These are phyloP conservation scores for Hippocampus mohnikei DNA, from an alignment of 2,113 vertebrate species.

Conservation along the genomic window DNA sequence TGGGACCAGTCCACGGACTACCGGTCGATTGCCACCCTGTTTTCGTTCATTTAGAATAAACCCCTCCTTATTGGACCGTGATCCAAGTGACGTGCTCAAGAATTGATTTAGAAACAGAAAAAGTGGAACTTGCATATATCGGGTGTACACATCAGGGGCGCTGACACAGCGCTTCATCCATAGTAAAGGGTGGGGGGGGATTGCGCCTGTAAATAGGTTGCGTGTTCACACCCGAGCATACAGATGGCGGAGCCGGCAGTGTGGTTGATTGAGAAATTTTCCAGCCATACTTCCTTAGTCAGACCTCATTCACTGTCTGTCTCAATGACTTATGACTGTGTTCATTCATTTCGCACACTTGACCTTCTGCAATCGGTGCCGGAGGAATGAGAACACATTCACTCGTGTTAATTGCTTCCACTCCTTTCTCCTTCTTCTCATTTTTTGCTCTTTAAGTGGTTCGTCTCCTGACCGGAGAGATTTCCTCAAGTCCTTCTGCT, in stretches of 20 bases:
- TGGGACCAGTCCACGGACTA: too few species aligned
- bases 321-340: conserved; percentile 19
- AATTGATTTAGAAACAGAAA: too few species aligned
- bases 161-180: background rate
- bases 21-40: too few species aligned
- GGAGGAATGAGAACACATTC: conserved; percentile 6
- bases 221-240: conserved; percentile 29
- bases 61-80: too few species aligned
- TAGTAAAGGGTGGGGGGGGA: background rate
- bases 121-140: too few species aligned
- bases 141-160: too few species aligned
- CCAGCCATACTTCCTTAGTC: conserved; percentile 48
- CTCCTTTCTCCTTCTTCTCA: background rate
- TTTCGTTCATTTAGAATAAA: too few species aligned
- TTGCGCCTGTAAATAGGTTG: conserved; percentile 28
- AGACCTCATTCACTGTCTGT: conserved; percentile 42
- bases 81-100: too few species aligned
- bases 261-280: conserved; percentile 61
- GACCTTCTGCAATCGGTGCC: conserved; percentile 6
- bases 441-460: background rate
- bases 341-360: conserved; percentile 46
- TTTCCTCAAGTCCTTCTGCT: conserved; percentile 10
- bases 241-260: conserved; percentile 31
- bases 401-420: conserved; percentile 5
- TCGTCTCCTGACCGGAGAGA: background rate